Conservation (phyloP, 2,888 invertebrate genomes). For the Platypus cylindrus region DNA sequence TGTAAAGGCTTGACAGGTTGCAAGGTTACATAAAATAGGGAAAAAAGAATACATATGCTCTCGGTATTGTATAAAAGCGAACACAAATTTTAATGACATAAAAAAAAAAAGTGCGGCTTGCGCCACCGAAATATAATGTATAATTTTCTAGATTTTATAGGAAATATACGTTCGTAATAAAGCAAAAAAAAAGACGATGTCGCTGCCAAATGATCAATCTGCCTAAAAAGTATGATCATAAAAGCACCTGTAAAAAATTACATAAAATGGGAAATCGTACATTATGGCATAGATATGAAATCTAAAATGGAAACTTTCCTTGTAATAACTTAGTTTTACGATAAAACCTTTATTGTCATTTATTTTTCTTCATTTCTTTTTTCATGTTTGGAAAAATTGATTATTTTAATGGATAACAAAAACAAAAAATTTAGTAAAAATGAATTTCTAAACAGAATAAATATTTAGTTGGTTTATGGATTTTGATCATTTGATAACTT, state of each 20-base stretch:
- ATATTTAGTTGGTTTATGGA: no score
- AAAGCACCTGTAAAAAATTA: slow-evolving; percentile 10
- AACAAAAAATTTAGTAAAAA: no score
- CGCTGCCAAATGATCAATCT: slow-evolving; percentile 11
- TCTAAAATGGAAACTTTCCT: slow-evolving; percentile 7
- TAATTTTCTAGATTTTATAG: slow-evolving; percentile 9
- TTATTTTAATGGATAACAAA: no score
- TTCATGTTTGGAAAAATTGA: no score
- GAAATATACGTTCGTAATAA: slow-evolving; percentile 12
- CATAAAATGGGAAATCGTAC: slow-evolving; percentile 8
- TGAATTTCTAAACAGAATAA: no score
- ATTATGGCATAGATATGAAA: slow-evolving; percentile 4
- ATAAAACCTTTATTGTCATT: no score
- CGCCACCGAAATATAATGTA: slow-evolving; percentile 9
- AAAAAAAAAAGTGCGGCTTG: slow-evolving; percentile 8
- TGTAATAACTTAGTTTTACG: no score
- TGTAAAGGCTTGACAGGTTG: slow-evolving; percentile 8
- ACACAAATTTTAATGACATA: slow-evolving; percentile 9
- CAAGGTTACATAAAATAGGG: slow-evolving; percentile 3
- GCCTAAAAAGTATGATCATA: slow-evolving; percentile 5
- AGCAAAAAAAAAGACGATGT: slow-evolving; percentile 9
- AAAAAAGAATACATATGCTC: slow-evolving; percentile 7
- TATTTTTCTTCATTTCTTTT: no score
- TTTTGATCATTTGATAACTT: no score
- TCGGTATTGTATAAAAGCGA: slow-evolving; percentile 9